Conservation (phyloP, 2,113 vertebrate species). For the Penelope pileata region DNA sequence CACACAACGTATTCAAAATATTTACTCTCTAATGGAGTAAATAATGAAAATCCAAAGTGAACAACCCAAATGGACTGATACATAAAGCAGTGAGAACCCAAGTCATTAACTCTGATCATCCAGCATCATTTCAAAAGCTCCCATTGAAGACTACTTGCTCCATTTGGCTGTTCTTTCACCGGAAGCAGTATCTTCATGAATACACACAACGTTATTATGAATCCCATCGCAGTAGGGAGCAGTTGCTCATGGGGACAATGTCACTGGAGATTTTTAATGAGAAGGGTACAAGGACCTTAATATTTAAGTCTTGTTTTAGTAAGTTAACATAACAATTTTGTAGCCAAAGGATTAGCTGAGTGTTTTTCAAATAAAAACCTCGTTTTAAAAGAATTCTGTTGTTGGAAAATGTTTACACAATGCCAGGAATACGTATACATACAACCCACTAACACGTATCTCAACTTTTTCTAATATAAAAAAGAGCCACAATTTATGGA, state of each 20-base stretch:
- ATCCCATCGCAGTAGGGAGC: neutral
- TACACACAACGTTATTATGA: neutral
- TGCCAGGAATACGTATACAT: neutral
- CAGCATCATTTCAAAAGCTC: neutral
- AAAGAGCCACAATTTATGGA: neutral
- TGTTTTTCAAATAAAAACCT: constrained; percentile 8
- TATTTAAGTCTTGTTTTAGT: neutral
- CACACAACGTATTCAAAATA: neutral
- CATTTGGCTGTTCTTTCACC: neutral
- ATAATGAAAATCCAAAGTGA: neutral
- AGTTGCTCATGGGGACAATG: neutral
- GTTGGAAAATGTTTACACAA: neutral
- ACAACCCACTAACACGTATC: neutral
- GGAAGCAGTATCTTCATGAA: neutral
- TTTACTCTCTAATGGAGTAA: neutral
- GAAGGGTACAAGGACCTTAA: neutral
- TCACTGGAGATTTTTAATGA: neutral
- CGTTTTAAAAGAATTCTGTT: neutral
- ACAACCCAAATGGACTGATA: neutral
- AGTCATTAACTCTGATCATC: neutral
- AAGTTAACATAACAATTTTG: neutral
- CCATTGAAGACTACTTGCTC: neutral
- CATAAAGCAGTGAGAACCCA: neutral
- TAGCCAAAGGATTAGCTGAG: neutral
- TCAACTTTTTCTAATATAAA: neutral